phyloP scores from a whole-genome alignment of 2,797 vertebrate genomes.

The Tokudaia muenninki region DNA sequence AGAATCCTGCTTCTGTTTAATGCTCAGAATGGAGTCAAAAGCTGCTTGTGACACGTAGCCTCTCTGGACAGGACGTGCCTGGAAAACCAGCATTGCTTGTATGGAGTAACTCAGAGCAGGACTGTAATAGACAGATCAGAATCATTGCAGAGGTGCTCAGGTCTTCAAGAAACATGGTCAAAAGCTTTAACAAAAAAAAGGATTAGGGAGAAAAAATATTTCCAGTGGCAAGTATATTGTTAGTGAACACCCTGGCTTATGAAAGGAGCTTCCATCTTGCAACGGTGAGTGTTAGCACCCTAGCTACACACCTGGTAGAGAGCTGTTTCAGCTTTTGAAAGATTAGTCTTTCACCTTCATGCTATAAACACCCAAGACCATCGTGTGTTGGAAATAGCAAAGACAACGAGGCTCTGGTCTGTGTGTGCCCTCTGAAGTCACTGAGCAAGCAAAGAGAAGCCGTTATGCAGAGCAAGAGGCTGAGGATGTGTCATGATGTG shows the following conservation, averaged over 20 bases:
- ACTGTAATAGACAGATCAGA: neutral
- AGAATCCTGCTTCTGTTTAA: neutral
- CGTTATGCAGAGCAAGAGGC: neutral
- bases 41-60: too few species aligned
- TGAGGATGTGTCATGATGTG: neutral
- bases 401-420: neutral
- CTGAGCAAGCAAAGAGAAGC: neutral
- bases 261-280: neutral
- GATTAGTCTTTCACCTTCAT: neutral
- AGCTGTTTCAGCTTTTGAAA: neutral
- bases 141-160: neutral
- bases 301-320: neutral
- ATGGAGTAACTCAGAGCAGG: neutral
- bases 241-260: neutral
- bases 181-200: neutral
- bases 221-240: neutral
- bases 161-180: neutral
- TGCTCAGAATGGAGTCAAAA: neutral
- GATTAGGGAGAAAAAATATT: neutral
- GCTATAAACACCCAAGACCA: neutral
- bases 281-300: neutral
- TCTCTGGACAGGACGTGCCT: neutral
- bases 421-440: neutral
- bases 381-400: neutral
- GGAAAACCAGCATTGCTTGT: neutral